A percentile compares a stretch with the other conserved stretches of the same genome.
These are phyloP conservation scores for Labrus mixtus DNA, from an alignment of 2,113 vertebrate genomes.

Conservation along the genomic window DNA sequence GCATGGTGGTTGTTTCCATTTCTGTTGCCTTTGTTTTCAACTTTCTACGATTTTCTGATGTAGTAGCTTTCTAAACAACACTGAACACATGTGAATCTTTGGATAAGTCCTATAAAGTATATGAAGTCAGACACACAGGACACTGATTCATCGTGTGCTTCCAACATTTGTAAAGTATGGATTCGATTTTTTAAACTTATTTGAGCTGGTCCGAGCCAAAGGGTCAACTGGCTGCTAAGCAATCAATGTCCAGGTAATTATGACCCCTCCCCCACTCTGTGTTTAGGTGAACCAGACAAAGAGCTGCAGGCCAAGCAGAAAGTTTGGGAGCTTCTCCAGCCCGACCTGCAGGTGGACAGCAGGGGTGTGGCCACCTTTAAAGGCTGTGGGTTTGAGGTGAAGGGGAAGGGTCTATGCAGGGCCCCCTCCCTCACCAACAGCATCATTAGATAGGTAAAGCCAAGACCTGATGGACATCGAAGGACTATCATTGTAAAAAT, in stretches of 20 bases:
- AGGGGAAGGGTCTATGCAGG: slow-evolving; percentile 91
- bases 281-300: slow-evolving; percentile 90
- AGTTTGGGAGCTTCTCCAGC: slow-evolving; percentile 78
- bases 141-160: too few species aligned
- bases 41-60: too few species aligned
- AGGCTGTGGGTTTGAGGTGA: slow-evolving; percentile 91
- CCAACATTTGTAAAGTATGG: too few species aligned
- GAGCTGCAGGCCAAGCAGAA: slow-evolving; percentile 77
- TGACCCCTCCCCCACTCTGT: neutral
- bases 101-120: too few species aligned
- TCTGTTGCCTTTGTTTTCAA: too few species aligned
- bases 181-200: too few species aligned
- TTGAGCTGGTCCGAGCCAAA: too few species aligned
- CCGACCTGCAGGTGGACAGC: slow-evolving; percentile 88
- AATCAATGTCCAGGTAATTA: neutral
- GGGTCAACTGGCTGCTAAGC: too few species aligned
- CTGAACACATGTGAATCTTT: too few species aligned
- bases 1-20: too few species aligned
- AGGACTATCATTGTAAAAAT: slow-evolving; percentile 15
- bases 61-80: too few species aligned
- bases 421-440: slow-evolving; percentile 90
- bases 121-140: too few species aligned
- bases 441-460: slow-evolving; percentile 84
- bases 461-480: neutral
- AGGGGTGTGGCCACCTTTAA: slow-evolving; percentile 92